phyloP scores from a whole-genome alignment of 2,113 vertebrate genomes.

The Ciconia stormi region DNA sequence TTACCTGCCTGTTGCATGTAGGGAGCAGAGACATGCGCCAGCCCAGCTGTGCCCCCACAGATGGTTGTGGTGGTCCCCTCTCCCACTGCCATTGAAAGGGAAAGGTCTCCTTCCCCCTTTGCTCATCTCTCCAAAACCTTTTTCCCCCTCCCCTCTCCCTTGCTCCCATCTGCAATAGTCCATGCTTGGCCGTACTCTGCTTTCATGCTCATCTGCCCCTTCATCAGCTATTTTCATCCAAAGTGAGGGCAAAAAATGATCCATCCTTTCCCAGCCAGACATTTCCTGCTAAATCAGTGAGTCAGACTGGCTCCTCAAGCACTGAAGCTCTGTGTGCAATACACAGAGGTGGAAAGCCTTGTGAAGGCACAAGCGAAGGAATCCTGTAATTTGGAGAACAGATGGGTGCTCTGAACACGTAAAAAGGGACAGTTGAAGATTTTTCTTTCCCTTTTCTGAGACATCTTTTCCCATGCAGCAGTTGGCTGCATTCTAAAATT shows the following conservation, averaged over 20 bases:
- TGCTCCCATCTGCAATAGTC: background rate
- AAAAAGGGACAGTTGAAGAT: background rate
- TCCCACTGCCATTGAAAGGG: background rate
- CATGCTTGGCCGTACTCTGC: background rate
- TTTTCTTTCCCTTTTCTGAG: background rate
- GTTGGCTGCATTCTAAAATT: background rate
- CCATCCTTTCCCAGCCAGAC: background rate
- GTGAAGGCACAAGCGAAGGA: background rate
- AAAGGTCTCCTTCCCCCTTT: background rate
- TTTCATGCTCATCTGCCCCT: background rate
- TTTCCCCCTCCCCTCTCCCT: background rate
- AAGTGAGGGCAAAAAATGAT: background rate
- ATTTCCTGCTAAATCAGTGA: background rate
- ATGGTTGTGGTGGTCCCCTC: background rate
- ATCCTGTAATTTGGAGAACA: background rate
- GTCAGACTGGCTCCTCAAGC: background rate
- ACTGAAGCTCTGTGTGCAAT: background rate
- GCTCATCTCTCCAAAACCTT: background rate
- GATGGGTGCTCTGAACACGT: background rate
- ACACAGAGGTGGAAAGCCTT: no score
- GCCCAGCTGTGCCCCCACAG: background rate
- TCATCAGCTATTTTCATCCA: background rate
- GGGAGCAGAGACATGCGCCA: accelerated
- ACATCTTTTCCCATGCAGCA: background rate
- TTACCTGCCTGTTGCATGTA: background rate